A percentile compares a stretch with the other conserved stretches of the same genome.
Evolutionary conservation across 1,140 invertebrate genomes (phyloP).

Genomic region (Drosophila saltans): DNA sequence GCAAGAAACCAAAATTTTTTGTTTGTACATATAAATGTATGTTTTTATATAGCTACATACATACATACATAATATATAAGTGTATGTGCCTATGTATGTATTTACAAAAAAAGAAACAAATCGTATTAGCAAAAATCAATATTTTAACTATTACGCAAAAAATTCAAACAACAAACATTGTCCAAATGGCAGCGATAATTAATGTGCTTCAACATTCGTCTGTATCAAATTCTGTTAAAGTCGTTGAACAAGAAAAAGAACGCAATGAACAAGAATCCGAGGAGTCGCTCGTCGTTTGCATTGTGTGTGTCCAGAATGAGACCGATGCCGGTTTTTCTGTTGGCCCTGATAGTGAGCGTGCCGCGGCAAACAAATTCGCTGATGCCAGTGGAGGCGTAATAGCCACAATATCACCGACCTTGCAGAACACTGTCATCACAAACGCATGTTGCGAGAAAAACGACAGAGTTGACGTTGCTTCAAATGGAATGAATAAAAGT

Average conservation of each 20-base stretch:
- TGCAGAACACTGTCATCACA: slow-evolving; percentile 24
- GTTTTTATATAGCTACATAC: slow-evolving; percentile 11
- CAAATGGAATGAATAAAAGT: slow-evolving; percentile 17
- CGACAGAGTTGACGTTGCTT: background rate
- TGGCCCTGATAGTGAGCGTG: slow-evolving; percentile 62
- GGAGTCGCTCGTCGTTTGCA: slow-evolving; percentile 46
- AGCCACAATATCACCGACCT: slow-evolving; percentile 23
- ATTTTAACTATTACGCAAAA: slow-evolving; percentile 44
- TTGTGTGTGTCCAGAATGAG: slow-evolving; percentile 42
- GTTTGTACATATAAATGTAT: too few species aligned
- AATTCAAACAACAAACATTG: slow-evolving; percentile 16
- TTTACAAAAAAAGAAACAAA: slow-evolving; percentile 22
- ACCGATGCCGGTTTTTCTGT: slow-evolving; percentile 15
- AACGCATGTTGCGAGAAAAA: slow-evolving; percentile 3
- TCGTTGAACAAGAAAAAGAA: slow-evolving; percentile 13
- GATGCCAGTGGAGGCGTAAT: background rate
- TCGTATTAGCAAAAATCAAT: slow-evolving; percentile 47
- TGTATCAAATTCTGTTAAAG: background rate
- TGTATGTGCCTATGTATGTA: slow-evolving; percentile 24
- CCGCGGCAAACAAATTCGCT: slow-evolving; percentile 68
- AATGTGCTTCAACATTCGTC: slow-evolving; percentile 37
- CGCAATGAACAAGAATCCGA: slow-evolving; percentile 22
- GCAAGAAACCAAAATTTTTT: too few species aligned
- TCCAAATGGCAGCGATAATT: slow-evolving; percentile 57
- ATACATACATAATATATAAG: background rate